phyloP scores from a whole-genome alignment of 2,113 vertebrate genomes.

The Leucosticte australis region DNA sequence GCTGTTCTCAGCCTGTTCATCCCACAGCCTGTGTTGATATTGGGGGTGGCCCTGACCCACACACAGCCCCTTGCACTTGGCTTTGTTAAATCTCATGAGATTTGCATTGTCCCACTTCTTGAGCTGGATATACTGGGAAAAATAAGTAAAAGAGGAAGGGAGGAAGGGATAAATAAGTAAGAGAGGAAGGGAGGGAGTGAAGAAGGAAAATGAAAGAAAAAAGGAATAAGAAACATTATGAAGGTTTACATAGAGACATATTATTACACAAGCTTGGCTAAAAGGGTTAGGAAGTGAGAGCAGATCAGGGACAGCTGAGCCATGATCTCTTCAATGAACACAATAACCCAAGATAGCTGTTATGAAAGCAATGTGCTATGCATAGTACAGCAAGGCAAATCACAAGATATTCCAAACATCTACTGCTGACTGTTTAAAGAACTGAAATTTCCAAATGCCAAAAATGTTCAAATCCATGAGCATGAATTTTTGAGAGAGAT shows the following conservation, averaged over 20 bases:
- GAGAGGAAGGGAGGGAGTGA: not conserved
- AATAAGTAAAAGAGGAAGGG: not conserved
- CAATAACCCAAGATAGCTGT: not conserved
- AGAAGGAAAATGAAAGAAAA: not conserved
- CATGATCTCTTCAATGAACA: not conserved
- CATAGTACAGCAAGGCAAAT: not conserved
- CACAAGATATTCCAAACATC: not conserved
- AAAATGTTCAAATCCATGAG: not conserved
- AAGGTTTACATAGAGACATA: not conserved
- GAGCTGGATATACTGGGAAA: not conserved
- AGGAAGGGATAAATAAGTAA: not conserved
- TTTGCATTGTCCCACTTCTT: not conserved
- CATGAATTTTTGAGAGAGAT: not conserved
- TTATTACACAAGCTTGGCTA: not conserved
- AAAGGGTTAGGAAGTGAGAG: not conserved
- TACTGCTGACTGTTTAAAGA: not conserved
- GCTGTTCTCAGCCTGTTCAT: not conserved
- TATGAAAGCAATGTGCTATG: not conserved
- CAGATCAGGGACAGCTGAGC: not conserved
- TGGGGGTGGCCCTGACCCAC: accelerated
- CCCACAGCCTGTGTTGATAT: not conserved
- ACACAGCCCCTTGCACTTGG: accelerated
- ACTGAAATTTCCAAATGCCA: not conserved
- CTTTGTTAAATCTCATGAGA: not conserved
- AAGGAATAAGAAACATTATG: not conserved